Conservation (phyloP, 2,888 invertebrate species). For the Dorcus hopei region DNA sequence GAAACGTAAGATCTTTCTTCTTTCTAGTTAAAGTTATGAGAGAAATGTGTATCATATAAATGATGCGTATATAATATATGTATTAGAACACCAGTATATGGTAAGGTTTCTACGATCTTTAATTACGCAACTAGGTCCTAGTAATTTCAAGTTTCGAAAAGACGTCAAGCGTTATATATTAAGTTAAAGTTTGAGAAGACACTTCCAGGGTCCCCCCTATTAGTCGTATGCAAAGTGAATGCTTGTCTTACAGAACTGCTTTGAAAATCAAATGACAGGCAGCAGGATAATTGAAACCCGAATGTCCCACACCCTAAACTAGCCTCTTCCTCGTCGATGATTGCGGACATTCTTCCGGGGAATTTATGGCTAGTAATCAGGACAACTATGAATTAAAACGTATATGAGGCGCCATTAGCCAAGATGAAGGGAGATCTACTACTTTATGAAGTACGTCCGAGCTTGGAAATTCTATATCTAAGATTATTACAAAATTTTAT, state of each 20-base stretch:
- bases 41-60: too few relatives aligned
- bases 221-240: constrained; percentile 33
- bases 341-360: constrained; percentile 27
- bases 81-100: too few relatives aligned
- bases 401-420: constrained; percentile 26
- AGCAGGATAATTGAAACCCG: constrained; percentile 38
- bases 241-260: constrained; percentile 28
- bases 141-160: too few relatives aligned
- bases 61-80: too few relatives aligned
- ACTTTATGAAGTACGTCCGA: constrained; percentile 18
- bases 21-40: too few relatives aligned
- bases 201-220: constrained; percentile 14
- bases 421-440: constrained; percentile 19
- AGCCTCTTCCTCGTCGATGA: constrained; percentile 14
- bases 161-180: too few relatives aligned
- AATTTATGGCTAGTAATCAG: constrained; percentile 37
- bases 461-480: constrained; percentile 20
- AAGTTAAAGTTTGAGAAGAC: constrained; percentile 6
- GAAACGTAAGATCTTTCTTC: too few relatives aligned
- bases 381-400: constrained; percentile 33
- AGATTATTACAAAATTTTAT: constrained; percentile 25
- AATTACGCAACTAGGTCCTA: too few relatives aligned
- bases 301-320: constrained; percentile 21
- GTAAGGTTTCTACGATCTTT: too few relatives aligned
- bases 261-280: constrained; percentile 42